Percentiles rank a stretch among this genome's conserved stretches.
Evolutionary conservation across 1,140 invertebrate genomes (phyloP).

Genomic region (Aleiodes sp.): DNA sequence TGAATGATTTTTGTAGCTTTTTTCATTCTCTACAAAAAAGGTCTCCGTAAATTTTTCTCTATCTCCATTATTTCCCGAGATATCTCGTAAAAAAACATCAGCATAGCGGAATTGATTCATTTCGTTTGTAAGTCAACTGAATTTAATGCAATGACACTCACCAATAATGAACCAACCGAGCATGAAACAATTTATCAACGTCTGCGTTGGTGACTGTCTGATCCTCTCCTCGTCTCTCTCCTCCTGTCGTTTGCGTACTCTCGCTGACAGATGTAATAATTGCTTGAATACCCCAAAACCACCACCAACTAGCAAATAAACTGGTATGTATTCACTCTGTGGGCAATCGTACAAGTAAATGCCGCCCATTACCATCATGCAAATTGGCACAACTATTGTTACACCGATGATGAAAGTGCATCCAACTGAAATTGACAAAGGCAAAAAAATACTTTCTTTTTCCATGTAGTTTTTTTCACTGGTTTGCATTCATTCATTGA

Average conservation of each 20-base stretch:
- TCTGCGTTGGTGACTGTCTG: slow-evolving; percentile 69
- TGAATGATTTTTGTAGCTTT: too few relatives aligned
- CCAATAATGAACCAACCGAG: slow-evolving; percentile 75
- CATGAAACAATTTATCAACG: slow-evolving; percentile 74
- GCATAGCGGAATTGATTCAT: background rate
- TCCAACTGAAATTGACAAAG: slow-evolving; percentile 74
- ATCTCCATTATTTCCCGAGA: too few relatives aligned
- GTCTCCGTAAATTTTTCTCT: too few relatives aligned
- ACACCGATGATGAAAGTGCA: slow-evolving; percentile 72
- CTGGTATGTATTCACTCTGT: slow-evolving; percentile 74
- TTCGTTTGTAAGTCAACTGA: too few relatives aligned
- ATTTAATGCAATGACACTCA: slow-evolving; percentile 49
- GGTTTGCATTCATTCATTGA: too few relatives aligned
- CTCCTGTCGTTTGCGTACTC: slow-evolving; percentile 65
- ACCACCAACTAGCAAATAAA: slow-evolving; percentile 76
- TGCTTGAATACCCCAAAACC: slow-evolving; percentile 72
- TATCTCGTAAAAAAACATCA: too few relatives aligned
- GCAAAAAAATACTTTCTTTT: too few relatives aligned
- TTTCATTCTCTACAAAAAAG: too few relatives aligned
- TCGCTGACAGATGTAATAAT: slow-evolving; percentile 68
- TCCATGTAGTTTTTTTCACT: too few relatives aligned
- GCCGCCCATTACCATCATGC: slow-evolving; percentile 74
- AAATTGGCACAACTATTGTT: slow-evolving; percentile 72
- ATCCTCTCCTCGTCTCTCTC: slow-evolving; percentile 68
- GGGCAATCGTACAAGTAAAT: slow-evolving; percentile 74